Evolutionary conservation across 2,113 vertebrate species (phyloP).

Genomic region (Anhinga rufa): DNA sequence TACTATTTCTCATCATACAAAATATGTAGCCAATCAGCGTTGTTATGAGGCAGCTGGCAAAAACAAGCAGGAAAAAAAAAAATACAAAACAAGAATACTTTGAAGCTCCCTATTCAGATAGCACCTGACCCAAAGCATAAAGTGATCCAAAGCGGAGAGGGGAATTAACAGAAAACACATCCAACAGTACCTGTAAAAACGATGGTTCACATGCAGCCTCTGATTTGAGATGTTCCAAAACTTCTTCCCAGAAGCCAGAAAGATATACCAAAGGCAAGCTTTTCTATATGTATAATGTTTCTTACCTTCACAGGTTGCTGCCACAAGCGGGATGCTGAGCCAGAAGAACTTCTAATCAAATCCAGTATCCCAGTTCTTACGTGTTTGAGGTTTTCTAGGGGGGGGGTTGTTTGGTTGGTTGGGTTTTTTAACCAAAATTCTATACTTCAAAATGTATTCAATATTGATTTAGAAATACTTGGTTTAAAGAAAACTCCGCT

Average conservation of each 20-base stretch:
- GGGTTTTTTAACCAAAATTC: neutral
- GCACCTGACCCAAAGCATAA: neutral
- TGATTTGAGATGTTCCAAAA: neutral
- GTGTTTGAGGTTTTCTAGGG: too few relatives aligned
- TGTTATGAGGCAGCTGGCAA: neutral
- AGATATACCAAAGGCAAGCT: neutral
- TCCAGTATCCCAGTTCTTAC: neutral
- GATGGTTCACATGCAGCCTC: neutral
- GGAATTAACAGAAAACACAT: neutral
- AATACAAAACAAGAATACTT: neutral
- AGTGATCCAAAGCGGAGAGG: neutral
- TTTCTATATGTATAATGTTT: neutral
- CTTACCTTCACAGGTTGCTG: neutral
- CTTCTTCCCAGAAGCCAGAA: neutral
- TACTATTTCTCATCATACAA: neutral
- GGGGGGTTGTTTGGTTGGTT: neutral
- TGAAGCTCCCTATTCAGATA: neutral
- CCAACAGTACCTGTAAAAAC: neutral
- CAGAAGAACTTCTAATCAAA: neutral
- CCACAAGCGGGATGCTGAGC: neutral
- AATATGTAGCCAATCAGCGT: neutral
- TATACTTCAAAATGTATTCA: neutral
- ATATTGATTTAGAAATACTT: neutral
- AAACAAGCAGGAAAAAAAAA: neutral
- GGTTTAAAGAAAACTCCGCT: neutral